Conservation (phyloP, 2,113 vertebrate species). For the Xenopus borealis region DNA sequence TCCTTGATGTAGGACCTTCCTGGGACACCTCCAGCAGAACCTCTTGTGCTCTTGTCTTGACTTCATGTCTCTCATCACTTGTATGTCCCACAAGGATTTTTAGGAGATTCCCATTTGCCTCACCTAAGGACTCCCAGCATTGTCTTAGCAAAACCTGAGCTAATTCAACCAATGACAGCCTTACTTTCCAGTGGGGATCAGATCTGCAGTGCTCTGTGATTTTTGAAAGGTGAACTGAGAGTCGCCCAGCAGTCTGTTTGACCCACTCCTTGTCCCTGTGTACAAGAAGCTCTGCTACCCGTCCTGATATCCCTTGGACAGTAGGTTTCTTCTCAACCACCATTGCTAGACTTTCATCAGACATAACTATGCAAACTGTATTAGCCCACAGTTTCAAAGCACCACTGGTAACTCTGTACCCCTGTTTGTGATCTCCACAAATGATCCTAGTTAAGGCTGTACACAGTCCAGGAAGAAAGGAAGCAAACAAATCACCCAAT, state of each 20-base stretch:
- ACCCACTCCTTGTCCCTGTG: constrained; percentile 75
- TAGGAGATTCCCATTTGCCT: constrained; percentile 70
- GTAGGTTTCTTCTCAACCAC: constrained; percentile 47
- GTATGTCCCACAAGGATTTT: constrained; percentile 81
- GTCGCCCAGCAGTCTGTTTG: constrained; percentile 69
- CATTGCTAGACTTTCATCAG: constrained; percentile 72
- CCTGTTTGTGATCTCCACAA: constrained; percentile 82
- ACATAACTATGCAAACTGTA: constrained; percentile 73
- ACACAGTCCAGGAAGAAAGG: constrained; percentile 90
- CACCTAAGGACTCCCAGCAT: constrained; percentile 72
- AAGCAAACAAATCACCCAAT: constrained; percentile 77
- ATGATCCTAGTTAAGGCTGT: constrained; percentile 70
- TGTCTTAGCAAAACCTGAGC: constrained; percentile 67
- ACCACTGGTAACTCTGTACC: constrained; percentile 68
- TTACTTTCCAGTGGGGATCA: constrained; percentile 89
- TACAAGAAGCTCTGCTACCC: constrained; percentile 70
- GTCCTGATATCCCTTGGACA: constrained; percentile 52
- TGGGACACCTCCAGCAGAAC: constrained; percentile 65
- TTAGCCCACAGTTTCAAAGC: constrained; percentile 78
- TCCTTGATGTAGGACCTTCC: constrained; percentile 53
- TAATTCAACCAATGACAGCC: constrained; percentile 75
- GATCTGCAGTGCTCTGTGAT: constrained; percentile 71
- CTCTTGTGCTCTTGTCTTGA: constrained; percentile 65
- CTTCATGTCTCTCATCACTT: constrained; percentile 74
- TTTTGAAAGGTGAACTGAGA: constrained; percentile 74